Conservation (phyloP, 1,140 invertebrate genomes). For the Trinorchestia longiramus region DNA sequence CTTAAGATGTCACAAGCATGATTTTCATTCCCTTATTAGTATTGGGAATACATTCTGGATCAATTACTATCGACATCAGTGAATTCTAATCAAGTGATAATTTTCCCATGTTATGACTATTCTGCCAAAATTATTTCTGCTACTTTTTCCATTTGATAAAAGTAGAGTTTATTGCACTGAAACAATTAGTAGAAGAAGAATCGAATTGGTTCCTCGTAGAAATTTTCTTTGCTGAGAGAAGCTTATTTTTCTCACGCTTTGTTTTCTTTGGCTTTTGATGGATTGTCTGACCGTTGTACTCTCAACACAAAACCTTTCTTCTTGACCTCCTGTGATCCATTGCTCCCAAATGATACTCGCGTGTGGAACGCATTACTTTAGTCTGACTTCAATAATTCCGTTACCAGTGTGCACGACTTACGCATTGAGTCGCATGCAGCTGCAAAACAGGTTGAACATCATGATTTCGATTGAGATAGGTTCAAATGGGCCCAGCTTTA, state of each 20-base stretch:
- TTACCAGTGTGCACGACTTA: background rate
- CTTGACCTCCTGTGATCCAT: background rate
- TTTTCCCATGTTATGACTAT: background rate
- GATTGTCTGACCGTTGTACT: background rate
- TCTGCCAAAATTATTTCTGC: background rate
- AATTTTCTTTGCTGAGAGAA: background rate
- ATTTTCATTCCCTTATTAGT: too few species aligned
- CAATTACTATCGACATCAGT: background rate
- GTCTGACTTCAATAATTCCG: background rate
- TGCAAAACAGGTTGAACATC: background rate
- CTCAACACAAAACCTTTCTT: background rate
- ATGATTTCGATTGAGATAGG: background rate
- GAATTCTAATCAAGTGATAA: background rate
- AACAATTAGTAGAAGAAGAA: background rate
- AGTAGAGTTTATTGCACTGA: background rate
- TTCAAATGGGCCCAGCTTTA: background rate
- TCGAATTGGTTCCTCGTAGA: background rate
- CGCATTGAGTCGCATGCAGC: background rate
- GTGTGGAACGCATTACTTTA: background rate
- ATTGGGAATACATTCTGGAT: too few species aligned
- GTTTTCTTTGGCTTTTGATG: background rate
- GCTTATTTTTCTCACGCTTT: conserved; percentile 39
- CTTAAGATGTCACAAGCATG: too few species aligned
- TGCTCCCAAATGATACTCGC: background rate
- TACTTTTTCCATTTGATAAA: background rate